These are phyloP conservation scores for Saguinus imperator DNA, from an alignment of 2,113 vertebrate species.

Conservation along the genomic window DNA sequence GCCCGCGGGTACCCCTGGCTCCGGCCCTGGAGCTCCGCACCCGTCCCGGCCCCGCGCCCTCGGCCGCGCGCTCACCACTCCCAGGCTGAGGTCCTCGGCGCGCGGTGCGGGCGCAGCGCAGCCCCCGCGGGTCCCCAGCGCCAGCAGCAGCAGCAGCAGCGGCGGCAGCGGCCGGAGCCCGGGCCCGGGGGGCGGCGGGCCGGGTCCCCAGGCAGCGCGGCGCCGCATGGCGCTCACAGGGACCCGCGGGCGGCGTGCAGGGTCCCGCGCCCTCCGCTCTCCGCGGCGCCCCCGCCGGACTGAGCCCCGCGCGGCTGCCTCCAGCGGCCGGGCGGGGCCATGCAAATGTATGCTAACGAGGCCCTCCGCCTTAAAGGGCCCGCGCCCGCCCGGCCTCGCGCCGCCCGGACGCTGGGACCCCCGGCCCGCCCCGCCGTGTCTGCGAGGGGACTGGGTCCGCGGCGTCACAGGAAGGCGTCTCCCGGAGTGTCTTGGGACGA, in stretches of 20 bases:
- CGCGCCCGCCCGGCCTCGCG: not conserved
- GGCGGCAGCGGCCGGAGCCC: slow-evolving; percentile 55
- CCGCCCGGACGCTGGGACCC: not conserved
- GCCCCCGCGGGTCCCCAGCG: slow-evolving; percentile 76
- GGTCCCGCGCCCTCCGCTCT: not conserved
- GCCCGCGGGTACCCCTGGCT: not conserved
- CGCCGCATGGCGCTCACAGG: slow-evolving; percentile 24
- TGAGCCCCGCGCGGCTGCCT: slow-evolving; percentile 7
- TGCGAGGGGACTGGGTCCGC: not conserved
- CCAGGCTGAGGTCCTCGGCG: slow-evolving; percentile 88
- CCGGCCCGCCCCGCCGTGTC: not conserved
- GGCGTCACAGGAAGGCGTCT: not conserved
- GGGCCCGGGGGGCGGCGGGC: slow-evolving; percentile 35
- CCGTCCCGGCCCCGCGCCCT: not conserved
- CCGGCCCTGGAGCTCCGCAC: not conserved
- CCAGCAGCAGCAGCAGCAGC: slow-evolving; percentile 76
- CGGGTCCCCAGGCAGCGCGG: slow-evolving; percentile 16
- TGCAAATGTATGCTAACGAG: slow-evolving; percentile 35
- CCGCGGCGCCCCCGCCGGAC: not conserved
- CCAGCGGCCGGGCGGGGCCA: not conserved
- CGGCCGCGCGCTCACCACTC: slow-evolving; percentile 90
- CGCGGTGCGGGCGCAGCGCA: slow-evolving; percentile 83
- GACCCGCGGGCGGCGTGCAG: not conserved
- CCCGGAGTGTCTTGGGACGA: not conserved
- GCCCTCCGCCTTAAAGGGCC: slow-evolving; percentile 39